phyloP scores from a whole-genome alignment of 1,140 invertebrate species.

The Penaeus chinensis region DNA sequence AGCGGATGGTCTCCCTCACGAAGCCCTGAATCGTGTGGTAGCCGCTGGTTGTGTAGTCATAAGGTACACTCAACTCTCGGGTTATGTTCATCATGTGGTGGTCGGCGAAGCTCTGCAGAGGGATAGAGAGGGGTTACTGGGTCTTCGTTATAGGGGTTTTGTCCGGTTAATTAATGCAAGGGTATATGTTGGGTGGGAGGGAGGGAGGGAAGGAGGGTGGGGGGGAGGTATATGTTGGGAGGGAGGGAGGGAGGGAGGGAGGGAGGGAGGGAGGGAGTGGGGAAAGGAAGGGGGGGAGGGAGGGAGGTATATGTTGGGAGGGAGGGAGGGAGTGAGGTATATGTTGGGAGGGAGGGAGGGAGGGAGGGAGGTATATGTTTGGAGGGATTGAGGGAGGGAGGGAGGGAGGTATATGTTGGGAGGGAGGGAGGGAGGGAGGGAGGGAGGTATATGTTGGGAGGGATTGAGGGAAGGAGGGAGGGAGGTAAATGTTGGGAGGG shows the following conservation, averaged over 20 bases:
- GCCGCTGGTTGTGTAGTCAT: slow-evolving; percentile 33
- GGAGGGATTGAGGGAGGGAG: no score
- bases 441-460: slow-evolving; percentile 2
- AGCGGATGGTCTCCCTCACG: slow-evolving; percentile 12
- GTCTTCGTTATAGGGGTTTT: not conserved
- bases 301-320: not conserved
- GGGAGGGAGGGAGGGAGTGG: no score
- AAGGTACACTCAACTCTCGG: slow-evolving; percentile 11
- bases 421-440: slow-evolving; percentile 5
- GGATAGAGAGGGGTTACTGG: not conserved
- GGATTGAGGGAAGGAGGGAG: not conserved
- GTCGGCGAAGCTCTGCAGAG: slow-evolving; percentile 32
- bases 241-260: no score
- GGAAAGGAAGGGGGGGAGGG: not conserved
- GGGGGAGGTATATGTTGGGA: not conserved
- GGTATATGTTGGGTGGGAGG: not conserved
- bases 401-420: not conserved
- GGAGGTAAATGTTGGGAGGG: not conserved
- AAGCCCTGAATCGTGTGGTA: slow-evolving; percentile 24
- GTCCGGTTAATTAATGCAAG: not conserved
- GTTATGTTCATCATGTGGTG: slow-evolving; percentile 30
- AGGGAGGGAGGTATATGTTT: no score
- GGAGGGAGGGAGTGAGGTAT: no score
- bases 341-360: no score
- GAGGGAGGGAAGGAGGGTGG: no score